Conservation (phyloP, 2,113 vertebrate genomes). For the Gadus macrocephalus region DNA sequence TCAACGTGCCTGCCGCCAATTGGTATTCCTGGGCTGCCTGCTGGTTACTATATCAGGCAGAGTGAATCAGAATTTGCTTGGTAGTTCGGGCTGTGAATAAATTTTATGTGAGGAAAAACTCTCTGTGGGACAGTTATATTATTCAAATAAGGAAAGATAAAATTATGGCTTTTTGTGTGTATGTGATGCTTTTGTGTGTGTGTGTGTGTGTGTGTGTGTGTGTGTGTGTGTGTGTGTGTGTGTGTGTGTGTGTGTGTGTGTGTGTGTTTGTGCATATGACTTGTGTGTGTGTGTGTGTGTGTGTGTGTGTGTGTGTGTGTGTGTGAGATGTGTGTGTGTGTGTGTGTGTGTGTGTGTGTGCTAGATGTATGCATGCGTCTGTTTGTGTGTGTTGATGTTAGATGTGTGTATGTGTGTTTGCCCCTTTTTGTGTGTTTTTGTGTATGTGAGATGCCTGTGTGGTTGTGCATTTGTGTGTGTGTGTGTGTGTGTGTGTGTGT, state of each 20-base stretch:
- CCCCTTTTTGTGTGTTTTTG: neutral
- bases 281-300: no score
- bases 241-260: neutral
- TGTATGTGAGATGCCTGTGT: conserved; percentile 1
- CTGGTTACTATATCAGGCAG: conserved; percentile 49
- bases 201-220: conserved; percentile 11
- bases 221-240: neutral
- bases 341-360: no score
- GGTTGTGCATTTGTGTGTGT: neutral
- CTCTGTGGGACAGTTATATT: conserved; percentile 46
- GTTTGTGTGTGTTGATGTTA: no score
- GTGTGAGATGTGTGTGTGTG: no score
- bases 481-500: neutral
- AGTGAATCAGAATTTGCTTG: conserved; percentile 48
- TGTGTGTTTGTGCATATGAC: no score
- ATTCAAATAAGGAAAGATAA: conserved; percentile 58
- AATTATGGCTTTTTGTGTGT: conserved; percentile 34
- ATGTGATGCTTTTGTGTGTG: conserved; percentile 20
- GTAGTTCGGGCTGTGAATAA: conserved; percentile 49
- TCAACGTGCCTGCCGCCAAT: conserved; percentile 21
- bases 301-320: no score
- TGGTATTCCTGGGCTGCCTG: conserved; percentile 36
- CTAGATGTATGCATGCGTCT: no score
- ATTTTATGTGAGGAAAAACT: conserved; percentile 34
- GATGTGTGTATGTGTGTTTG: neutral